Percentiles rank a stretch among this genome's conserved stretches.
Evolutionary conservation across 2,113 vertebrate genomes (phyloP).

Genomic region (Gorsachius goisagi): DNA sequence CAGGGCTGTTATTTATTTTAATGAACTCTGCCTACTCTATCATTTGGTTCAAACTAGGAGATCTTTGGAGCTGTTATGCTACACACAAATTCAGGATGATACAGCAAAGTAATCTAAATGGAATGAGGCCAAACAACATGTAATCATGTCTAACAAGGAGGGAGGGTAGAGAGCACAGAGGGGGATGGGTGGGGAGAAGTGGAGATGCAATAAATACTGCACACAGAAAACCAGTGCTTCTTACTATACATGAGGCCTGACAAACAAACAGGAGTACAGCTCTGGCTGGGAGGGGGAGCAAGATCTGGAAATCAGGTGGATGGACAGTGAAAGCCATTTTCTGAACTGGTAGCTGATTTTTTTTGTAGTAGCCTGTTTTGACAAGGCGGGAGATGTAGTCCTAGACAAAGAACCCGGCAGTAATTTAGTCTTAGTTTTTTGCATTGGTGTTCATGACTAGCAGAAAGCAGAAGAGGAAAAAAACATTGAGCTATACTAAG

Average conservation of each 20-base stretch:
- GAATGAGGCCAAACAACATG: slow-evolving; percentile 52
- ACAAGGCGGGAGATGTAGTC: not conserved
- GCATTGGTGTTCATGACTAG: not conserved
- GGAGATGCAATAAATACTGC: not conserved
- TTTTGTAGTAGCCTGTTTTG: not conserved
- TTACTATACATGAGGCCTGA: not conserved
- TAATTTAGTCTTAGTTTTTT: not conserved
- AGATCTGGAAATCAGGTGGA: not conserved
- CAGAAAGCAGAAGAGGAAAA: not conserved
- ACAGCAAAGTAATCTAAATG: slow-evolving; percentile 44
- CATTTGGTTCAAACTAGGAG: slow-evolving; percentile 10
- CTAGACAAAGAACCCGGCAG: not conserved
- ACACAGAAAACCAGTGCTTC: not conserved
- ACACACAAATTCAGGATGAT: slow-evolving; percentile 19
- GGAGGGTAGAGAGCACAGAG: not conserved
- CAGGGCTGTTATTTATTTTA: slow-evolving; percentile 51
- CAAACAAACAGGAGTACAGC: not conserved
- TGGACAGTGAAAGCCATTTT: not conserved
- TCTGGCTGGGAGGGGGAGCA: not conserved
- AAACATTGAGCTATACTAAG: not conserved
- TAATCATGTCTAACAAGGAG: slow-evolving; percentile 41
- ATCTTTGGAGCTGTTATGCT: not conserved
- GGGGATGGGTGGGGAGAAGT: not conserved
- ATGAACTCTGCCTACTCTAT: slow-evolving; percentile 44
- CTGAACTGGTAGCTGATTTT: not conserved